phyloP scores from a whole-genome alignment of 2,888 invertebrate species.

The Achlya flavicornis region DNA sequence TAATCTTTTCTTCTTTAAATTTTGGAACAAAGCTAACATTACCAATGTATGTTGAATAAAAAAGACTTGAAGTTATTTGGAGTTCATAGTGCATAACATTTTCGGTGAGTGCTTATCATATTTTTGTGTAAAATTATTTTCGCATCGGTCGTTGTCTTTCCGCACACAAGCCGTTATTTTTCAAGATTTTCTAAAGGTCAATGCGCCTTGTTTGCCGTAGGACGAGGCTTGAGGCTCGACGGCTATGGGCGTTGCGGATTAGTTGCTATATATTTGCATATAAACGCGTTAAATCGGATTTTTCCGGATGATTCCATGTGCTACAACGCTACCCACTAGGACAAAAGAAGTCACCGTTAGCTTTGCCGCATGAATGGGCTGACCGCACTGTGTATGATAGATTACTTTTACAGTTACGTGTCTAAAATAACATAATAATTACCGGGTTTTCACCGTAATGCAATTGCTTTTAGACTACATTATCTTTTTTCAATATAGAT shows the following conservation, averaged over 20 bases:
- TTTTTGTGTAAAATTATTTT: slow-evolving; percentile 21
- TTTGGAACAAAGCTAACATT: slow-evolving; percentile 25
- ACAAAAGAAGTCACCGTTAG: slow-evolving; percentile 53
- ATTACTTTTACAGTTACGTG: slow-evolving; percentile 54
- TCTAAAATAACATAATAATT: slow-evolving; percentile 50
- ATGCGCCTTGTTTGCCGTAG: slow-evolving; percentile 62
- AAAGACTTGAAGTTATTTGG: background rate
- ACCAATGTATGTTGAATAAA: background rate
- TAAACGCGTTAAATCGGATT: slow-evolving; percentile 40
- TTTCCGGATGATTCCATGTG: slow-evolving; percentile 37
- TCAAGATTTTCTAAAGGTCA: slow-evolving; percentile 76
- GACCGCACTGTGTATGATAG: slow-evolving; percentile 43
- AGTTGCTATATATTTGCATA: slow-evolving; percentile 47
- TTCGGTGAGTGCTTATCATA: slow-evolving; percentile 35
- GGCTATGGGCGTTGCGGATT: slow-evolving; percentile 50
- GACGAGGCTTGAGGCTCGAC: slow-evolving; percentile 46
- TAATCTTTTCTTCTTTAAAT: slow-evolving; percentile 51
- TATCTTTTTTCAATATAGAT: background rate
- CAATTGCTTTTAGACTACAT: slow-evolving; percentile 12
- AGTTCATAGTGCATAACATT: slow-evolving; percentile 13
- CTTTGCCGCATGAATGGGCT: slow-evolving; percentile 60
- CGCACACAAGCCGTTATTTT: slow-evolving; percentile 74
- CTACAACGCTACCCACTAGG: slow-evolving; percentile 21
- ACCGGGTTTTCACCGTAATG: slow-evolving; percentile 27
- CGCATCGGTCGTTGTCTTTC: slow-evolving; percentile 35